Percentiles rank a stretch among this genome's conserved stretches.
Conservation (phyloP, 2,888 invertebrate genomes). For the Elgonia sp. region DNA sequence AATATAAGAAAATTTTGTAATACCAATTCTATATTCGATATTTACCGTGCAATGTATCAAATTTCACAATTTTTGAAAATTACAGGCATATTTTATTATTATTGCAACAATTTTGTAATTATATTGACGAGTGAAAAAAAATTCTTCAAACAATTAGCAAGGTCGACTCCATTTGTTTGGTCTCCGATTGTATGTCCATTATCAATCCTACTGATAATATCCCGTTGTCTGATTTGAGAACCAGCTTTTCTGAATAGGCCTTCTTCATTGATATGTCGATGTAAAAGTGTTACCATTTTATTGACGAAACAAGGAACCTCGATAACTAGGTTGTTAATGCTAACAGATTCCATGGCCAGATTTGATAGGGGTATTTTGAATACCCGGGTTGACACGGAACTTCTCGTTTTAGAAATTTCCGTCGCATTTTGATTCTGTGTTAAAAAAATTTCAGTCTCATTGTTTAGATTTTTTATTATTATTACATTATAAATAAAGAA, state of each 20-base stretch:
- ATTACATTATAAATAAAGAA: too few species aligned
- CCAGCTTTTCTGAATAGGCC: slow-evolving; percentile 97
- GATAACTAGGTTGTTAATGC: slow-evolving; percentile 4
- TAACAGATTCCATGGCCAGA: slow-evolving; percentile 88
- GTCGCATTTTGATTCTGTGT: too few species aligned
- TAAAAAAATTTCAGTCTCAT: too few species aligned
- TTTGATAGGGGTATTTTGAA: slow-evolving; percentile 88
- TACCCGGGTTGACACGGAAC: slow-evolving; percentile 85
- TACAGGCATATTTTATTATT: too few species aligned
- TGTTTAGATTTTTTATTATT: too few species aligned
- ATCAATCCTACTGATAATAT: slow-evolving; percentile 92
- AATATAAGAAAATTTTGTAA: too few species aligned
- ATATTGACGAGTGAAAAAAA: too few species aligned
- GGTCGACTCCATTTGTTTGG: slow-evolving; percentile 93
- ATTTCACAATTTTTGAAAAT: too few species aligned
- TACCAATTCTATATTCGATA: too few species aligned
- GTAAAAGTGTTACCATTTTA: slow-evolving; percentile 91
- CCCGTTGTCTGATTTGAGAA: slow-evolving; percentile 93
- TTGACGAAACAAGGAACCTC: slow-evolving; percentile 92
- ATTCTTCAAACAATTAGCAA: slow-evolving; percentile 94
- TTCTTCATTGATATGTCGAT: slow-evolving; percentile 91
- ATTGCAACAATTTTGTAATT: too few species aligned
- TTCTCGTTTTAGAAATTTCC: too few species aligned
- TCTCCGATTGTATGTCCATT: slow-evolving; percentile 91
- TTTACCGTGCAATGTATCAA: too few species aligned